Conservation (phyloP, 2,797 vertebrate species). For the Phyllotis vaccarum region DNA sequence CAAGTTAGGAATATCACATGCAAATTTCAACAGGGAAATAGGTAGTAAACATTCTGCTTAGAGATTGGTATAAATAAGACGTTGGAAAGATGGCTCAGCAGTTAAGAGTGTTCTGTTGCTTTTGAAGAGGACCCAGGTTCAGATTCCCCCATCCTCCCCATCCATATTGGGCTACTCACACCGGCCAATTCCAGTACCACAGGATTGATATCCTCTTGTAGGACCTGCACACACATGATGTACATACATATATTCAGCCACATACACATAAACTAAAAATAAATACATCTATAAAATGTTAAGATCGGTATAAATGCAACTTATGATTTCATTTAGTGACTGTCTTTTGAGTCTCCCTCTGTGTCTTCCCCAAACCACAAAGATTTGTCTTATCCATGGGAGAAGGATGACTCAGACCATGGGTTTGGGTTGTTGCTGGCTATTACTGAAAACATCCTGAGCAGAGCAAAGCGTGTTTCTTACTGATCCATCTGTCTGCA, state of each 20-base stretch:
- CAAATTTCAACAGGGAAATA: background rate
- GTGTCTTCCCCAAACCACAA: background rate
- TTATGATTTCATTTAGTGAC: background rate
- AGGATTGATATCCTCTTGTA: background rate
- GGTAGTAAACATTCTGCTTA: background rate
- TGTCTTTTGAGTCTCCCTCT: slow-evolving; percentile 17
- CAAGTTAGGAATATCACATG: background rate
- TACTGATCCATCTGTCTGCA: background rate
- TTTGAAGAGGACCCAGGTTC: background rate
- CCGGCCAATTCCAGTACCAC: background rate
- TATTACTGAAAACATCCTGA: slow-evolving; percentile 40
- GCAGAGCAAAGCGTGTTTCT: background rate
- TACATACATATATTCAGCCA: background rate
- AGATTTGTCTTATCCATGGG: background rate
- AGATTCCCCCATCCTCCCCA: background rate
- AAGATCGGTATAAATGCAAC: background rate
- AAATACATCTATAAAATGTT: background rate
- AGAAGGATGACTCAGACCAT: slow-evolving; percentile 40
- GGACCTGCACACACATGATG: too few species aligned
- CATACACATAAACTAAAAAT: background rate
- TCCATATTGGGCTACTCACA: background rate
- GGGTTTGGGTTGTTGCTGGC: background rate
- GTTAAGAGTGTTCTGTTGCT: too few species aligned
- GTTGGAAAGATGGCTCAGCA: background rate
- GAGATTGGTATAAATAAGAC: background rate